phyloP scores from a whole-genome alignment of 2,113 vertebrate genomes.

The Aldabrachelys gigantea region DNA sequence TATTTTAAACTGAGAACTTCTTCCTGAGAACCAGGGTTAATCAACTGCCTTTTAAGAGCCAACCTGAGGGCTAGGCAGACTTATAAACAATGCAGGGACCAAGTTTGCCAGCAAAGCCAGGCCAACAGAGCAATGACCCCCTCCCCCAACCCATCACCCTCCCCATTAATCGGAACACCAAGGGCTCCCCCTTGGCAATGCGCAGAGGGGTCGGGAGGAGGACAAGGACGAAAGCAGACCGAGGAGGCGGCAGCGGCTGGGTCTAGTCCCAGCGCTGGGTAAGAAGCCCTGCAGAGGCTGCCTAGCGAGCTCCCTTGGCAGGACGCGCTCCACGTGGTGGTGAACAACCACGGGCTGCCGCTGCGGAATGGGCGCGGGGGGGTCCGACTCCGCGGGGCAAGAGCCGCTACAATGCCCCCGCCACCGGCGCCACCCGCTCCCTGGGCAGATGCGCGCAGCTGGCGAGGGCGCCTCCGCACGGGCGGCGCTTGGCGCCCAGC shows the following conservation, averaged over 20 bases:
- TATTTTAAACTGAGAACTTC: neutral
- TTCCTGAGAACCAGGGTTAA: neutral
- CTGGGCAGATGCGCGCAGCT: neutral
- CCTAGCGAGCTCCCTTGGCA: neutral
- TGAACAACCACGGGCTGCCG: neutral
- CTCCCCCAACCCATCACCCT: neutral
- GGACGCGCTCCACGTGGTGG: neutral
- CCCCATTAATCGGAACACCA: neutral
- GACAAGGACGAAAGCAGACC: neutral
- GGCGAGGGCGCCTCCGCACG: neutral
- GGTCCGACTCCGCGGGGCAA: neutral
- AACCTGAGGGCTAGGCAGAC: neutral
- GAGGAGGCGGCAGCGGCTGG: neutral
- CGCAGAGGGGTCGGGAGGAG: neutral
- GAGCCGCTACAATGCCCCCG: neutral
- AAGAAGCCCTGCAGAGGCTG: too few relatives aligned
- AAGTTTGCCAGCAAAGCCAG: neutral
- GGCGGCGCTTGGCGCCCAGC: neutral
- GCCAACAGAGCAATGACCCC: neutral
- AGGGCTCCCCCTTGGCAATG: neutral
- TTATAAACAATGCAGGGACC: too few relatives aligned
- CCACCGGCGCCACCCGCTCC: neutral
- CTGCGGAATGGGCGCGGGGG: neutral
- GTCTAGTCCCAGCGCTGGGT: neutral
- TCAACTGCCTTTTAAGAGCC: neutral